Base-by-base conservation (phyloP, 2,888 invertebrate species). In the Papilio elwesi region DNA sequence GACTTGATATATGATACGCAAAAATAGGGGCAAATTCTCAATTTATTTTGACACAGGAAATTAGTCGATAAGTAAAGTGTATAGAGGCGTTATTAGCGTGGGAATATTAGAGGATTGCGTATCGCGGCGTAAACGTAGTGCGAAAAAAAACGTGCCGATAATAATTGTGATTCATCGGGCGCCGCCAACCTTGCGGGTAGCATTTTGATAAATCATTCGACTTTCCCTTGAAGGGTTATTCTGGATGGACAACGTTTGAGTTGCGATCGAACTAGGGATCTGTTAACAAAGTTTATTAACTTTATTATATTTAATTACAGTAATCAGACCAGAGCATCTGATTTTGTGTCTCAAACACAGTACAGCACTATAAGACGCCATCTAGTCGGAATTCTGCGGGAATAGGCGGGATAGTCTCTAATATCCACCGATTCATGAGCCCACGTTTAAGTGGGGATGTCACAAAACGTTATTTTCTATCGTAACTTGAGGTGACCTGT, bases 151-250 rank as follows among this genome's bases (percentile, higher is more conserved):
- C 65, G 75, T 76, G 79, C 80, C 80, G 68, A 73, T 80, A 80
- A 77, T 79, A 78, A 81, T 87, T 85, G 82, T 80, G 80, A 88
- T 87, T 82, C 88, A 79, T 77, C 77, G 77, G 76, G 77, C 74
- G 76, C 70, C 76, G 63, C 74, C 75, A 75, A 74, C 78, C 75
- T 78, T 86, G 90, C 83, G 87, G 76, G 76, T 75, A 81, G 91
- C 90, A 91, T 91, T 87, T 87, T 86, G 84, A 91, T 90, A 83
- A 79, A 82, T 78, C 74, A 75, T 67, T 76, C 77, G 78, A 85
- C 90, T 90, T 90, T 90, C 91, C 85, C 85, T 83, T 82, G 77
- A 73, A 74, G 82, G 70, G 53, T 76, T 90, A 90, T 90, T 90
- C 89, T 89, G 85, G 74, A 59, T 15, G 16, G n/a, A 15, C 48